Evolutionary conservation across 2,797 vertebrate genomes (phyloP).

Genomic region (Emydoidea blandingii): DNA sequence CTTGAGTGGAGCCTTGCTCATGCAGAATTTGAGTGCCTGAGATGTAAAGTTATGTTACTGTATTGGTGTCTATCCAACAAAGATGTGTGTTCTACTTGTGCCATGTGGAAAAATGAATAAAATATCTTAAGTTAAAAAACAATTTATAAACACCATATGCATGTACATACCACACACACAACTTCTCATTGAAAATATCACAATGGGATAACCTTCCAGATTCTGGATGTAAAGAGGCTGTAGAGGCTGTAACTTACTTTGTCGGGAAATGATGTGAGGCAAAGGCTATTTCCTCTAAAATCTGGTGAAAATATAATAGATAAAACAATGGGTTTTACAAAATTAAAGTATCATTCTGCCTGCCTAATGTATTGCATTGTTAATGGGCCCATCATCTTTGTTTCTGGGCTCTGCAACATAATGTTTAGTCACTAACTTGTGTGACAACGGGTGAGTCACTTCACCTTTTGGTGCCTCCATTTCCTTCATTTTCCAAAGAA

Average conservation of each 20-base stretch:
- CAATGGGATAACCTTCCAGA: conserved; percentile 75
- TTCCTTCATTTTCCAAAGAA: background rate
- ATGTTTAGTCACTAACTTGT: background rate
- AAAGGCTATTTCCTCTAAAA: conserved; percentile 65
- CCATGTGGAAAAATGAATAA: conserved; percentile 82
- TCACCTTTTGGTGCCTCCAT: background rate
- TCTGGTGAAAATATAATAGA: conserved; percentile 1
- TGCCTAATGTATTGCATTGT: conserved; percentile 21
- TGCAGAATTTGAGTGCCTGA: conserved; percentile 60
- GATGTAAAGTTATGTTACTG: conserved; percentile 73
- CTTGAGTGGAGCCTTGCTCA: conserved; percentile 62
- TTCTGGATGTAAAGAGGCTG: conserved; percentile 67
- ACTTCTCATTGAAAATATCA: conserved; percentile 78
- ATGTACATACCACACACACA: conserved; percentile 77
- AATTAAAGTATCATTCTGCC: conserved; percentile 50
- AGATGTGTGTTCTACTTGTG: conserved; percentile 80
- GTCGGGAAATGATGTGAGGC: conserved; percentile 52
- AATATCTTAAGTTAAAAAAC: conserved; percentile 81
- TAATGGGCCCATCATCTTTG: background rate
- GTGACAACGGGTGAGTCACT: background rate
- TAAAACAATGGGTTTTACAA: conserved; percentile 28
- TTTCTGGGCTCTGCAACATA: conserved; percentile 42
- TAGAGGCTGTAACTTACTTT: conserved; percentile 41
- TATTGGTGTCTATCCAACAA: conserved; percentile 78
- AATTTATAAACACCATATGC: conserved; percentile 82